Evolutionary conservation across 2,888 invertebrate species (phyloP), one percentile per base, ranked within the genome.

Genomic region (Tortrix viridana): DNA sequence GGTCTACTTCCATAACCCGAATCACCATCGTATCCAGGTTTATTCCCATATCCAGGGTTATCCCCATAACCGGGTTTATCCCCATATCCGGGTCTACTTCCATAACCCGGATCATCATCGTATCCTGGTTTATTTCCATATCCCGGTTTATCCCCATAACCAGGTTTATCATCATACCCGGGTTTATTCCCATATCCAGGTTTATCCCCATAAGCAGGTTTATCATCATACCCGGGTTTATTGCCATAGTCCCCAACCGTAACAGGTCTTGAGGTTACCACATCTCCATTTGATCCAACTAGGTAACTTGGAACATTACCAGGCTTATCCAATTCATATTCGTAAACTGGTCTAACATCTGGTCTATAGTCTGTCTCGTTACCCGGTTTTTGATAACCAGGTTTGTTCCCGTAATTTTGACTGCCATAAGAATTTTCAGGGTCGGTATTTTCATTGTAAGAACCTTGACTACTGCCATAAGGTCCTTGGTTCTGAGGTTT

Each of bases 311-410:
- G 88, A 0, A 71, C 85, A 56, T 85, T 77, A 0, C 54, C 67
- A 0, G 88, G 85, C 50, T 76, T 87, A 0, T 87, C 86, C 53
- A 74, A n/a, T 1, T 86, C 89, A 46, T 81, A 77, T 61, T 91
- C 91, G 48, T 91, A 91, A 0, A 91, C 92, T 2, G 92, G 91
- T 65, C 82, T 89, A 0, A 87, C 65, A 60, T 77, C 75, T 14
- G 81, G 81, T 50, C 74, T 74, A 26, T 76, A 69, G 47, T 53
- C 7, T 5, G 57, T 62, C 50, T 65, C 60, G 37, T 68, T 67
- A 3, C 32, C 50, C 32, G 67, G 70, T 32, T 68, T 71, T 67
- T 20, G 66, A 41, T 47, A 47, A 22, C 65, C 65, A 16, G 67
- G 65, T 48, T 70, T 69, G 59, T 6, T 18, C 48, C 62, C 65